These are phyloP conservation scores for Cinclus mexicanus DNA, from an alignment of 2,113 vertebrate species.

Conservation along the genomic window DNA sequence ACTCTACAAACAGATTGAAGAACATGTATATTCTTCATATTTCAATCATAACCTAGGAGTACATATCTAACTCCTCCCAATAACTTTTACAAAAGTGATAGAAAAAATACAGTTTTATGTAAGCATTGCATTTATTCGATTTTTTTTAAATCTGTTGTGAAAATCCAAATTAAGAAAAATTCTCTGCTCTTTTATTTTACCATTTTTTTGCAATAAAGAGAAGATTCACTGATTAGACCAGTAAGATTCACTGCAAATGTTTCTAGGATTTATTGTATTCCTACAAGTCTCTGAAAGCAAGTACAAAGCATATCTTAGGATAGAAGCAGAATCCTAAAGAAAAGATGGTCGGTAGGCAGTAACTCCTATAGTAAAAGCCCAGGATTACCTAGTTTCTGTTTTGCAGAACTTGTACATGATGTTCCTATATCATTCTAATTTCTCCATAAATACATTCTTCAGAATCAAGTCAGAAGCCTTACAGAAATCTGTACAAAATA, in stretches of 20 bases:
- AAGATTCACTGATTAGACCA: not conserved
- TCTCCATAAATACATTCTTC: not conserved
- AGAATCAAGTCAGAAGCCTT: not conserved
- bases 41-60: not conserved
- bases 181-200: not conserved
- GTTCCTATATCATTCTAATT: not conserved
- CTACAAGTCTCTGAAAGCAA: not conserved
- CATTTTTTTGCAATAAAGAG: not conserved
- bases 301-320: not conserved
- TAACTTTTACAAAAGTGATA: not conserved
- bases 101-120: accelerated
- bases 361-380: not conserved
- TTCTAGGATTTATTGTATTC: not conserved
- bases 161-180: not conserved
- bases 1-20: not conserved
- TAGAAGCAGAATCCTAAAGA: not conserved
- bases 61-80: not conserved
- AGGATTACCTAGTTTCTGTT: not conserved
- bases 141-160: not conserved
- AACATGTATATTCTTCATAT: not conserved
- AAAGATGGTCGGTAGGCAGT: not conserved
- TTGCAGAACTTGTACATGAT: not conserved
- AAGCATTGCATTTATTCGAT: not conserved
- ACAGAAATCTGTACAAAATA: not conserved
- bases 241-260: not conserved